Conservation (phyloP, 2,888 invertebrate species). For the Hirudinaria manillensis region DNA sequence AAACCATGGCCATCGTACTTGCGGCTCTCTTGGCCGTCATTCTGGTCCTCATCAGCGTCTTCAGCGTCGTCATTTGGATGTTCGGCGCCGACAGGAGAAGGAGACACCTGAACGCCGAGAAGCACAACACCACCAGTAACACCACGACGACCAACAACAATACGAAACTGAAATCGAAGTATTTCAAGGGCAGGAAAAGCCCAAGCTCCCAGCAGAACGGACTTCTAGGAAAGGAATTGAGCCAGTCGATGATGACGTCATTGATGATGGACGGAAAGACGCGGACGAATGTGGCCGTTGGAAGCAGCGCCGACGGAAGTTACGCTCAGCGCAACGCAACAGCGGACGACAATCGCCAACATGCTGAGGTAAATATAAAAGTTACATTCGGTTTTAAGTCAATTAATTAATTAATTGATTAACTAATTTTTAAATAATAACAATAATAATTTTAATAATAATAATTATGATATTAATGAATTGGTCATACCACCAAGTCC, state of each 20-base stretch:
- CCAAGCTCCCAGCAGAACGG: neutral
- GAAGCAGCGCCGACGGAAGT: neutral
- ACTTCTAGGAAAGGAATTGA: neutral
- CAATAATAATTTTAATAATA: neutral
- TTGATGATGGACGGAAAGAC: neutral
- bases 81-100: constrained; percentile 15
- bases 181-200: neutral
- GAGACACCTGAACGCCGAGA: neutral
- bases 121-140: neutral
- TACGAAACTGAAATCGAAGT: neutral
- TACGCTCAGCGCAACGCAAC: neutral
- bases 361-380: neutral
- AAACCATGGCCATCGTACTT: constrained; percentile 28
- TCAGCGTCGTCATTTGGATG: constrained; percentile 29
- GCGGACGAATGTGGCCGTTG: constrained; percentile 5
- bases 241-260: constrained; percentile 12
- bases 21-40: constrained; percentile 31
- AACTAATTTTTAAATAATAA: neutral
- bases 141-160: neutral
- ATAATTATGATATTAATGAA: neutral
- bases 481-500: too few relatives aligned
- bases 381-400: neutral
- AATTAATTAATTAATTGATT: too few relatives aligned
- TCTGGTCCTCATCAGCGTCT: constrained; percentile 30
- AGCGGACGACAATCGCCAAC: neutral